phyloP scores from a whole-genome alignment of 2,797 vertebrate species.

The Bucorvus abyssinicus region DNA sequence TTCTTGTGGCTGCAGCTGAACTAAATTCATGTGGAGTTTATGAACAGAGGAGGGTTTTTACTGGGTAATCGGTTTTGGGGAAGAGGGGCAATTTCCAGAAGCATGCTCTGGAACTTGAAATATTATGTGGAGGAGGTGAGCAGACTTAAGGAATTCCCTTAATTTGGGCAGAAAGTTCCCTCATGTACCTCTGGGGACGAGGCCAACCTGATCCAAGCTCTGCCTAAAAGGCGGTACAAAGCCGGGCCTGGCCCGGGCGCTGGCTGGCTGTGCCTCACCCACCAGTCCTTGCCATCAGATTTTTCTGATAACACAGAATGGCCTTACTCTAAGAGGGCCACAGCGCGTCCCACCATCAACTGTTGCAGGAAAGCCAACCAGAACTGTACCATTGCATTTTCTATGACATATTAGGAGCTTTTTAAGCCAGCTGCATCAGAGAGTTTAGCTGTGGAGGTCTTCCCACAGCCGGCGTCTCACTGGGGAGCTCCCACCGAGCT shows the following conservation, averaged over 20 bases:
- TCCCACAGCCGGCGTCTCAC: background rate
- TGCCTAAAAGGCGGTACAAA: background rate
- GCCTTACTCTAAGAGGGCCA: background rate
- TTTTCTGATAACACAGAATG: background rate
- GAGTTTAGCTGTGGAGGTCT: background rate
- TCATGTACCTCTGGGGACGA: rapidly evolving
- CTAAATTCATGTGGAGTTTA: background rate
- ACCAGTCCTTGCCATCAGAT: background rate
- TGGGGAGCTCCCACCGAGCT: background rate
- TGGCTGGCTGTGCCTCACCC: background rate
- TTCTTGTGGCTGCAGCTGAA: background rate
- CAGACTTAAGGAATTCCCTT: background rate
- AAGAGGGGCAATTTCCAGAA: background rate
- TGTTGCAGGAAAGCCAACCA: background rate
- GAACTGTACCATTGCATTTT: background rate
- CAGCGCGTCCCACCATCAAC: background rate
- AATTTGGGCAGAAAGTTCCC: background rate
- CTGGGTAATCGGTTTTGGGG: background rate
- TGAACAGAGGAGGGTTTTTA: background rate
- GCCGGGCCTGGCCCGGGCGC: background rate
- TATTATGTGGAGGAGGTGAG: background rate
- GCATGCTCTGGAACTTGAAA: background rate
- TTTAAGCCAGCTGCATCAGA: background rate
- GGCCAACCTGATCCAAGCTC: background rate
- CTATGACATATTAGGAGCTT: background rate